A percentile compares a stretch with the other conserved stretches of the same genome.
phyloP scores from a whole-genome alignment of 2,888 invertebrate species.

The Xanthia icteritia region DNA sequence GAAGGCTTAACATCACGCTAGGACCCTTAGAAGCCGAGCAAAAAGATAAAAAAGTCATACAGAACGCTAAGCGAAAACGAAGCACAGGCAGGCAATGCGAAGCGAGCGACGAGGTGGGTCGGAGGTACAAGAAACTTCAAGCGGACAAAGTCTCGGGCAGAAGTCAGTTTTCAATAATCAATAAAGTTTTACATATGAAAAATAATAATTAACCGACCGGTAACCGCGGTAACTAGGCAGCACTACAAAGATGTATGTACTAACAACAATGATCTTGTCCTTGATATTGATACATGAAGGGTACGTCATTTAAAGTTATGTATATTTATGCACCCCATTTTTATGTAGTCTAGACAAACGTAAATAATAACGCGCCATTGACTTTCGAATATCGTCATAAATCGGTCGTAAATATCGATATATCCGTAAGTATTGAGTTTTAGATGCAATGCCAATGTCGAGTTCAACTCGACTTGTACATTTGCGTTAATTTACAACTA shows the following conservation, averaged over 20 bases:
- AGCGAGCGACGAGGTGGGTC: no score
- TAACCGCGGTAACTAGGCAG: background rate
- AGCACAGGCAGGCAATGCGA: no score
- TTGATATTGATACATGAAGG: conserved; percentile 43
- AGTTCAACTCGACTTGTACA: background rate
- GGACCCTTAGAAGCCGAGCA: no score
- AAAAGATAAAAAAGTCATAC: background rate
- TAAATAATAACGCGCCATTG: conserved; percentile 46
- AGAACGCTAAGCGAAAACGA: no score
- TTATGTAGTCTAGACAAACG: conserved; percentile 58
- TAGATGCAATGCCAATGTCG: conserved; percentile 28
- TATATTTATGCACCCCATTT: conserved; percentile 61
- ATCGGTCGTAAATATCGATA: conserved; percentile 32
- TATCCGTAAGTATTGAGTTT: conserved; percentile 8
- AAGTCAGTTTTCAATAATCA: no score
- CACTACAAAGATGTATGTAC: conserved; percentile 15
- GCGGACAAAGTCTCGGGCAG: no score
- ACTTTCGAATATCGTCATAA: conserved; percentile 31
- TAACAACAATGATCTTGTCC: conserved; percentile 25
- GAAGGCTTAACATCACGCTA: background rate
- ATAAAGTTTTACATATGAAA: background rate
- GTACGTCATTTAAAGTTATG: conserved; percentile 22
- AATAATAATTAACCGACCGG: background rate
- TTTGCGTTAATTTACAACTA: background rate
- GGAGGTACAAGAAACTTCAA: no score